Evolutionary conservation across 2,888 invertebrate genomes (phyloP).

Genomic region (Poecilobothrus nobilitatus): DNA sequence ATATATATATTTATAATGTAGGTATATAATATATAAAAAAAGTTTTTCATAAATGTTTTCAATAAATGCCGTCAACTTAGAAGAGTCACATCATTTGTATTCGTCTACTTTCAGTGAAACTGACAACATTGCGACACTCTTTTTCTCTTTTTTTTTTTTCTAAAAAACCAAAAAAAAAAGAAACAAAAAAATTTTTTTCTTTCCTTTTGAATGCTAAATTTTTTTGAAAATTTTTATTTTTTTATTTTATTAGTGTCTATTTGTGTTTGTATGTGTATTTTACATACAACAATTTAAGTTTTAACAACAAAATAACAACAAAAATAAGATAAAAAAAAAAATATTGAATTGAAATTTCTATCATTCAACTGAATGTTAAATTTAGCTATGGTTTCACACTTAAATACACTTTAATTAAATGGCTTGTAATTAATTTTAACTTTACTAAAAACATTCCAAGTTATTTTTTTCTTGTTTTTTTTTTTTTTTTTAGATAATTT

Average conservation of each 20-base stretch:
- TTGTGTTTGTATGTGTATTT: too few species aligned
- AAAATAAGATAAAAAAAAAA: background rate
- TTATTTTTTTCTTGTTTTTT: background rate
- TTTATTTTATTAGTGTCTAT: background rate
- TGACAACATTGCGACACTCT: conserved; percentile 10
- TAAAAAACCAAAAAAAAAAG: background rate
- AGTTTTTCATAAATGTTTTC: conserved; percentile 2
- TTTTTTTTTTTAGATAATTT: background rate
- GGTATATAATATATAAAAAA: background rate
- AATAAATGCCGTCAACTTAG: background rate
- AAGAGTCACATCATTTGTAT: conserved; percentile 9
- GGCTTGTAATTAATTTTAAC: conserved; percentile 42
- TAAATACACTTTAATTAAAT: conserved; percentile 42
- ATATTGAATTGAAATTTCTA: background rate
- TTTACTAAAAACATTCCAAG: conserved; percentile 36
- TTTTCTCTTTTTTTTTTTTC: background rate
- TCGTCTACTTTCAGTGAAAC: conserved; percentile 5
- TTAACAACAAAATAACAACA: too few species aligned
- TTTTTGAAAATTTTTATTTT: conserved; percentile 7
- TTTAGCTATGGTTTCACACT: conserved; percentile 25
- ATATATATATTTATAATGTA: too few species aligned
- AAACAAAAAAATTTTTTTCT: background rate
- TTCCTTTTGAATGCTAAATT: background rate
- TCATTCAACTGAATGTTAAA: conserved; percentile 2
- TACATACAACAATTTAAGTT: too few species aligned